Percentiles rank a stretch among this genome's conserved stretches.
Conservation (phyloP, 2,797 vertebrate species). For the Tarsius wallacei region DNA sequence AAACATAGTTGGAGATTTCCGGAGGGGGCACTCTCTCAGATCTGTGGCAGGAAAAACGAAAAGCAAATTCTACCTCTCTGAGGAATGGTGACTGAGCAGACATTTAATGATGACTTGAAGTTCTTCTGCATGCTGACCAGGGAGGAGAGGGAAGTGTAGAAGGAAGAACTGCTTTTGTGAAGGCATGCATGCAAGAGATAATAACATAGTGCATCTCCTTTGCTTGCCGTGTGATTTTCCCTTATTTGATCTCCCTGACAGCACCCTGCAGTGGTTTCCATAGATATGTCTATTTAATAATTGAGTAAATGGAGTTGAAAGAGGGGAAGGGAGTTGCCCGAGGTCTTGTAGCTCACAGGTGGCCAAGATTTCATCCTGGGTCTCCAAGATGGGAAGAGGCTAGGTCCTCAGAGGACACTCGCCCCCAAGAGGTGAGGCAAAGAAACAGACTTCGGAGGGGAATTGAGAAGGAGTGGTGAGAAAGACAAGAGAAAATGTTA, state of each 20-base stretch:
- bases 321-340: background rate
- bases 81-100: background rate
- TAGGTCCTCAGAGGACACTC: background rate
- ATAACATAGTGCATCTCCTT: fast-evolving
- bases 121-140: background rate
- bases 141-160: background rate
- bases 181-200: fast-evolving
- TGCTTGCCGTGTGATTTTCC: no score
- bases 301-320: background rate
- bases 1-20: background rate
- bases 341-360: background rate
- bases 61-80: background rate
- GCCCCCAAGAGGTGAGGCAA: background rate
- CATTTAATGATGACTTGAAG: background rate
- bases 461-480: background rate
- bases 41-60: background rate
- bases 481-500: background rate
- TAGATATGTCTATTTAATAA: background rate
- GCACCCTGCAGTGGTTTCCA: background rate
- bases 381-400: background rate
- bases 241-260: no score
- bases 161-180: background rate
- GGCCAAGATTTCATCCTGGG: background rate
- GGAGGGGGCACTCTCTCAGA: background rate
- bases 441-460: background rate